A percentile compares a stretch with the other conserved stretches of the same genome.
These are phyloP conservation scores for Adela reaumurella DNA, from an alignment of 2,888 invertebrate species.

Conservation along the genomic window DNA sequence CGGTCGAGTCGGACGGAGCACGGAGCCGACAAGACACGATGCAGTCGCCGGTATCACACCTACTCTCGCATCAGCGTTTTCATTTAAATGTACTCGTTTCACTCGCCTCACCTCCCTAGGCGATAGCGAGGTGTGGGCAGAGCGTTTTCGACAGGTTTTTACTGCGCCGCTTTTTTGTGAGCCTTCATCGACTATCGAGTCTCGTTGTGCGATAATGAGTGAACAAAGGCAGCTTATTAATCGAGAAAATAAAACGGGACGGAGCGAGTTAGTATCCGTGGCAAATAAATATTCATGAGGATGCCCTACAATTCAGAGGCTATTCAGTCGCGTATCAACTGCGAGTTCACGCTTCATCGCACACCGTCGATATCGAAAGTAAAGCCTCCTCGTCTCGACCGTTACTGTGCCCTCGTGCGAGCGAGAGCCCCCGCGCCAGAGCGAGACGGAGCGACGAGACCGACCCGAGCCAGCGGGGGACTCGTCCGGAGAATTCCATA, in stretches of 20 bases:
- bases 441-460: neutral
- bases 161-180: neutral
- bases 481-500: conserved; percentile 26
- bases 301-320: neutral
- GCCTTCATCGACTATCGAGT: neutral
- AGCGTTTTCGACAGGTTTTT: neutral
- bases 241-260: neutral
- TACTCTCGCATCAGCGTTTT: neutral
- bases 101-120: neutral
- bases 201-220: neutral
- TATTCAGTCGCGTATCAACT: neutral
- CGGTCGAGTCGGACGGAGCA: too few relatives aligned
- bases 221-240: neutral
- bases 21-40: neutral
- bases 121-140: neutral
- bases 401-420: neutral
- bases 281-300: neutral
- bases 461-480: conserved; percentile 28
- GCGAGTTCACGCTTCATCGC: neutral
- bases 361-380: neutral
- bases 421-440: neutral
- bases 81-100: neutral
- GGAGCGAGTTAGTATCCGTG: neutral
- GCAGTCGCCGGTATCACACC: neutral
- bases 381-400: neutral